Conservation (phyloP, 2,888 invertebrate genomes). For the Lasioglossum oenotherae region DNA sequence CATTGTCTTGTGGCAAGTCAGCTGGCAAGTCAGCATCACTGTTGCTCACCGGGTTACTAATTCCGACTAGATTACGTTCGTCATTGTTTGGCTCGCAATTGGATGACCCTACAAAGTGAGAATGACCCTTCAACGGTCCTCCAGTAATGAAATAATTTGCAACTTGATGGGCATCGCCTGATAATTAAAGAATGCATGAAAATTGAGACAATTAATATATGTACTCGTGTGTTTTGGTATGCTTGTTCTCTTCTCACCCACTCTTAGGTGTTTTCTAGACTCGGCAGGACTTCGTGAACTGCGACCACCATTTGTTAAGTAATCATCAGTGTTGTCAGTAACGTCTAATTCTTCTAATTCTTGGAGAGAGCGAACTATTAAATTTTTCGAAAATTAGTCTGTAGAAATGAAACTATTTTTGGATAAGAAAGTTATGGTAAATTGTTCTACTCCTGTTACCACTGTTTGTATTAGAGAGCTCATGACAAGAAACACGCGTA, state of each 20-base stretch:
- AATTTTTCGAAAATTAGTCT: constrained; percentile 8
- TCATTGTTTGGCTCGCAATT: constrained; percentile 31
- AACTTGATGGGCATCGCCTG: constrained; percentile 75
- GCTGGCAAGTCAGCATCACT: background rate
- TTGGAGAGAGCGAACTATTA: background rate
- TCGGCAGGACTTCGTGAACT: constrained; percentile 24
- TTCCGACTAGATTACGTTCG: constrained; percentile 12
- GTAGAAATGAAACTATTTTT: background rate
- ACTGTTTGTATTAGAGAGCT: constrained; percentile 18
- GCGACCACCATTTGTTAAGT: constrained; percentile 26
- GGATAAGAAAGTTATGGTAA: background rate
- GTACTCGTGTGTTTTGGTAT: background rate
- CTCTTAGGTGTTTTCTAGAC: constrained; percentile 43
- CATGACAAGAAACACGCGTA: constrained; percentile 9
- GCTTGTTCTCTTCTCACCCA: background rate
- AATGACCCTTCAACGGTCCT: constrained; percentile 68
- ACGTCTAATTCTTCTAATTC: constrained; percentile 20
- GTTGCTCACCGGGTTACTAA: constrained; percentile 21
- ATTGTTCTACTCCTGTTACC: constrained; percentile 65
- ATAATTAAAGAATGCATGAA: constrained; percentile 4
- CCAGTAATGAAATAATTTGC: constrained; percentile 76
- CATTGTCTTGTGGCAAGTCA: background rate
- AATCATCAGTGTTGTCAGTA: background rate
- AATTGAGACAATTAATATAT: background rate
- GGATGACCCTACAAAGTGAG: constrained; percentile 52